phyloP scores from a whole-genome alignment of 1,140 invertebrate species.

The Heliconius melpomene region DNA sequence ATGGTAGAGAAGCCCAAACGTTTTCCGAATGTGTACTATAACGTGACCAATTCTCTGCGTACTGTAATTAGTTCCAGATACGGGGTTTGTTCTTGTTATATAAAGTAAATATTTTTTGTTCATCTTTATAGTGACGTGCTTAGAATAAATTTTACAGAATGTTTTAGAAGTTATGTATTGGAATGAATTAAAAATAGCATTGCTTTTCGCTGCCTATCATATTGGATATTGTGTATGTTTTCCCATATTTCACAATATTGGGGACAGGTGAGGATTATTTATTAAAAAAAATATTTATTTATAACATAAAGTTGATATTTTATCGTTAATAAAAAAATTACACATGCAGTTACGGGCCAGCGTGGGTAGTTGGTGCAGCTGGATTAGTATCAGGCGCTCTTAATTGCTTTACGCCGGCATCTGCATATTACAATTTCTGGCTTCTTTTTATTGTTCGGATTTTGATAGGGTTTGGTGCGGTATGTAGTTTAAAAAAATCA shows the following conservation, averaged over 20 bases:
- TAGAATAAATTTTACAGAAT: conserved; percentile 48
- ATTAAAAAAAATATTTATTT: not conserved
- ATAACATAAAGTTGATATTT: not conserved
- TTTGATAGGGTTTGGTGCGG: conserved; percentile 83
- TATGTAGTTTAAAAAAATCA: conserved; percentile 60
- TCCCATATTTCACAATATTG: conserved; percentile 70
- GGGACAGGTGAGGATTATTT: conserved; percentile 59
- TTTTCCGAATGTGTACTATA: conserved; percentile 31
- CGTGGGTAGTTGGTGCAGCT: conserved; percentile 84
- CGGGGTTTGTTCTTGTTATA: conserved; percentile 43
- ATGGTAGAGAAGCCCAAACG: conserved; percentile 58
- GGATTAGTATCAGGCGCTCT: conserved; percentile 84
- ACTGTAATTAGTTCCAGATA: conserved; percentile 38
- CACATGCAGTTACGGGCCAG: conserved; percentile 69
- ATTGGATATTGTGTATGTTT: conserved; percentile 74
- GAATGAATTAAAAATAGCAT: conserved; percentile 65
- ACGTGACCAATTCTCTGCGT: conserved; percentile 31
- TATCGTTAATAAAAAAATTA: not conserved
- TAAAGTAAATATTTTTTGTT: not conserved
- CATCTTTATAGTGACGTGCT: not conserved
- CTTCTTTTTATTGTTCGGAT: conserved; percentile 82
- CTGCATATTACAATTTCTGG: conserved; percentile 81
- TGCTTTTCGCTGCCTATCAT: conserved; percentile 66
- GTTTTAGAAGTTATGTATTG: conserved; percentile 60
- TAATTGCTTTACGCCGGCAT: conserved; percentile 84